Evolutionary conservation across 1,140 invertebrate genomes (phyloP).

Genomic region (Macrobrachium nipponense): DNA sequence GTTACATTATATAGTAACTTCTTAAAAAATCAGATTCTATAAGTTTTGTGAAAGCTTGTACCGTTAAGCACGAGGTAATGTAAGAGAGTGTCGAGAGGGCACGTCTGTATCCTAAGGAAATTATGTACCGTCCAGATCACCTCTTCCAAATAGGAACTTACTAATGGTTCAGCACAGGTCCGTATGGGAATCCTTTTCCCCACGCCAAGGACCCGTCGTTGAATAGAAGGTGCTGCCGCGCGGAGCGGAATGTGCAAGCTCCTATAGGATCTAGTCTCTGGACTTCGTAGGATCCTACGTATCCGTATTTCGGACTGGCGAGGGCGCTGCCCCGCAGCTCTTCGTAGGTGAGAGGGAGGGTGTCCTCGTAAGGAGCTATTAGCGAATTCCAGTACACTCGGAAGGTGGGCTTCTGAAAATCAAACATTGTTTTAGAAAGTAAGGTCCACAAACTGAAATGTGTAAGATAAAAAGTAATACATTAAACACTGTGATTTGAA

Average conservation of each 20-base stretch:
- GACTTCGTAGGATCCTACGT: slow-evolving; percentile 53
- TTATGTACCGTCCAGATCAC: background rate
- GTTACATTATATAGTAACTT: too few species aligned
- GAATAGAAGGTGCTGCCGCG: slow-evolving; percentile 52
- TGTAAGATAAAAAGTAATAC: too few species aligned
- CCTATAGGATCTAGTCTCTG: slow-evolving; percentile 49
- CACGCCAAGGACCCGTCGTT: slow-evolving; percentile 54
- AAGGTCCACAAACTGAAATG: background rate
- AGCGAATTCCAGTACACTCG: slow-evolving; percentile 39
- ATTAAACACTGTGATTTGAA: background rate
- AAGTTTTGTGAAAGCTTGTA: too few species aligned
- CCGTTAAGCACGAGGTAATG: too few species aligned
- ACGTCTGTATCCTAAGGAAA: background rate
- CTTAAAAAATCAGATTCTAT: too few species aligned
- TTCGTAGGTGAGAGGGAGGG: slow-evolving; percentile 19
- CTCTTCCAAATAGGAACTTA: slow-evolving; percentile 8
- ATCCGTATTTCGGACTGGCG: slow-evolving; percentile 35
- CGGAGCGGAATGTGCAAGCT: slow-evolving; percentile 42
- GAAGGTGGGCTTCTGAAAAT: slow-evolving; percentile 33
- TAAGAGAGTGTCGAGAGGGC: background rate
- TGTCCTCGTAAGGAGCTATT: slow-evolving; percentile 50
- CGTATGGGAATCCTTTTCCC: slow-evolving; percentile 42
- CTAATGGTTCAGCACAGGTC: slow-evolving; percentile 48
- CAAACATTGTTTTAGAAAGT: background rate
- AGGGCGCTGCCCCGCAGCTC: slow-evolving; percentile 36